Base-by-base conservation (phyloP, 2,888 invertebrate species). In the Pyrrhia umbra region DNA sequence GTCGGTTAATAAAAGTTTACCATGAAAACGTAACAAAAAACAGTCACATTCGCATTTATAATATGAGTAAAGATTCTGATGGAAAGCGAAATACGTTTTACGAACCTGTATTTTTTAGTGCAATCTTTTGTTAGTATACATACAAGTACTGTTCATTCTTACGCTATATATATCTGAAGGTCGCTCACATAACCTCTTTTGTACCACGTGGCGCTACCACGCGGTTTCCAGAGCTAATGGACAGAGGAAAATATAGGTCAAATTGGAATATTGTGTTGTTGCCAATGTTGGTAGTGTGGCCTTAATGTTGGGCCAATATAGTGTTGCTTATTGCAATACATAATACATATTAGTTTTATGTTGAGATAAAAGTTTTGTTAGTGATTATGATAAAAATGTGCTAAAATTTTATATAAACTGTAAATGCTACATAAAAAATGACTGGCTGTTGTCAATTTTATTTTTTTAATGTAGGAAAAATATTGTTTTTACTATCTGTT, bases 131-230 rank as follows among this genome's bases (percentile, higher is more conserved):
- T 6, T 55, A 37, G 37, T 20, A 15, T 15, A 27, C 27, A 9
- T 27, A 27, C 2, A 27, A 10, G 1, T 27, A n/a, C 27, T 18
- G 34, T 65, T 43, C 18, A 50, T 20, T 34, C 21, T 13, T 42
- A 13, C 13, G n/a, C 16, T 8, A 25, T 34, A 18, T 25, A 13
- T 8, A 50, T 21, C 2, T 42, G 73, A 67, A 72, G 57, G 68
- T 40, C 57, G 42, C 6, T 15, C 6, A 60, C 62, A 71, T 71
- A 71, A 73, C 71, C 71, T 71, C 57, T 68, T n/a, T 25, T 6
- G 2, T 21, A 0, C 61, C 71, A 73, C 71, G 68, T 62, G 71
- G 73, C 23, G 20, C 0, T 27, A 39, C 52, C 54, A 50, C 73
- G 54, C 39, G 72, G 67, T 40, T 21, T 23, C 16, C n/a, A 49